Base-by-base conservation (phyloP, 2,888 invertebrate species). In the Lepidocyrtoides sp. region DNA sequence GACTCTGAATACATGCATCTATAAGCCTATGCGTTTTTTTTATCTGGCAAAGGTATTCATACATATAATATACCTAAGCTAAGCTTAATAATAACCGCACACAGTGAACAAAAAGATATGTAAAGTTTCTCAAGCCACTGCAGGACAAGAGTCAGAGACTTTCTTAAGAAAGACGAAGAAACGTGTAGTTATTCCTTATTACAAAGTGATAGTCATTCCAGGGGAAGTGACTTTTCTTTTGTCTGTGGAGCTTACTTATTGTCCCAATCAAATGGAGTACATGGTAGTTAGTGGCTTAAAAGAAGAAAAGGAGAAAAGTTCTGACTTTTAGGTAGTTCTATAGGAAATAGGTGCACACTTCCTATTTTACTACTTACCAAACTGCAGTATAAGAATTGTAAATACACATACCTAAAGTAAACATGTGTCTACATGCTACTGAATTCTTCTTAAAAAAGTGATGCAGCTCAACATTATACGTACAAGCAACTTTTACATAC, bases 241-340 rank as follows among this genome's bases (percentile, higher is more conserved):
- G 60, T 41, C 82, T 41, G 36, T 5, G 10, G 23, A 63, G 20
- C 26, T 29, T 36, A 10, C 60, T 60, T 41, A 41, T 32, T 23
- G 75, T 85, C 17, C 36, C 69, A 85, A 85, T 85, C 85, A 57
- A 85, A 85, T 72, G 57, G 69, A 41, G 63, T 84, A 26, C 81
- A 81, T 20, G 20, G 32, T 29, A 84, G 83, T 84, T 84, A 84
- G 66, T 51, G 51, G 69, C 48, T 60, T 17, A 66, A 48, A 29
- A 48, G 10, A 41, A 7, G 41, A 20, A 12, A 60, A 36, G 32
- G 41, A 41, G 26, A 69, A 69, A 69, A 69, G 69, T 69, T 69
- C 7, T 20, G 26, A 3, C 79, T 79, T 17, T 36, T 32, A 81
- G 81, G 20, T n/a, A n/a, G n/a, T n/a, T n/a, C n/a, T n/a, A n/a